phyloP scores from a whole-genome alignment of 2,888 invertebrate species.

The Rhagium mordax region DNA sequence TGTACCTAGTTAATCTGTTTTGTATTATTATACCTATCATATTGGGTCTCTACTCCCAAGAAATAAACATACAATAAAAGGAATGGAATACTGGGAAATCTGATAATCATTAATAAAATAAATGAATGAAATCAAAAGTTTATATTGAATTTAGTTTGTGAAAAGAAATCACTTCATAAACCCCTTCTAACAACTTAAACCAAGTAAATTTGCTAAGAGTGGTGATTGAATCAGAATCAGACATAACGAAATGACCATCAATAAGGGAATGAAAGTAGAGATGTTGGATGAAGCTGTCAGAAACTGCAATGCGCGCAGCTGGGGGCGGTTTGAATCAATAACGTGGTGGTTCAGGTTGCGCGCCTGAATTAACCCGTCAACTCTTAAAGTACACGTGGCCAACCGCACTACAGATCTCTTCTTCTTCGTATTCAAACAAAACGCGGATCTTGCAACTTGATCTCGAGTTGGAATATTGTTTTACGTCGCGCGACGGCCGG shows the following conservation, averaged over 20 bases:
- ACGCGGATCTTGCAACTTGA: constrained; percentile 2
- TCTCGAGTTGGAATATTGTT: background rate
- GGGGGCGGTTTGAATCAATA: constrained; percentile 62
- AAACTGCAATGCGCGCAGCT: constrained; percentile 61
- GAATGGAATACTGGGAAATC: constrained; percentile 6
- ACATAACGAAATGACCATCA: constrained; percentile 64
- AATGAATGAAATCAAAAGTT: constrained; percentile 34
- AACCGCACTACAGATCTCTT: constrained; percentile 1
- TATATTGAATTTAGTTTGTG: constrained; percentile 27
- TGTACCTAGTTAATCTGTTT: no score
- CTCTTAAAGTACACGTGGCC: background rate
- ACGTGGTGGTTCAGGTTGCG: constrained; percentile 57
- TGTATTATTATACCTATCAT: no score
- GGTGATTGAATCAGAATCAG: constrained; percentile 61
- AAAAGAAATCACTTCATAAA: constrained; percentile 37
- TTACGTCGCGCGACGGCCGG: background rate
- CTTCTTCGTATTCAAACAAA: background rate
- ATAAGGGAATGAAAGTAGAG: constrained; percentile 47
- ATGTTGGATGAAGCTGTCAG: constrained; percentile 59
- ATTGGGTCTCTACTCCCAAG: background rate
- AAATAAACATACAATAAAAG: background rate
- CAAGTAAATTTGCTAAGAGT: constrained; percentile 43
- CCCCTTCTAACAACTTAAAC: constrained; percentile 28
- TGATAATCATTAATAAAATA: constrained; percentile 31
- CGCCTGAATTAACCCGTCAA: constrained; percentile 60